Conservation (phyloP, 1,140 invertebrate genomes). For the Akabosia matsudoensis region DNA sequence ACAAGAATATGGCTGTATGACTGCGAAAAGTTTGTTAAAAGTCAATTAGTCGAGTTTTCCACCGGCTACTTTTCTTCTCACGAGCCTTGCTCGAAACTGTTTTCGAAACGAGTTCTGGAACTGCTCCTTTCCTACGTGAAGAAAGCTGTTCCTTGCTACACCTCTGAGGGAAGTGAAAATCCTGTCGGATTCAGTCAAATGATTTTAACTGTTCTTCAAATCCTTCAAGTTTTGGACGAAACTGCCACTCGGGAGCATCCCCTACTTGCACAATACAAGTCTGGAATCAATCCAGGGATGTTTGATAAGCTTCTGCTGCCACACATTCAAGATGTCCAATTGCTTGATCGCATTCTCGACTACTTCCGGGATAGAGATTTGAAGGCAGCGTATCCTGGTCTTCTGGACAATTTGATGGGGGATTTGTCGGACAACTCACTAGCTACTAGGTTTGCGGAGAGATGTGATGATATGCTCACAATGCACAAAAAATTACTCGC, state of each 20-base stretch:
- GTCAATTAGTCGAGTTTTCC: not conserved
- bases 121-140: not conserved
- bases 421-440: not conserved
- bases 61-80: not conserved
- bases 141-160: not conserved
- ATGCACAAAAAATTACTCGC: not conserved
- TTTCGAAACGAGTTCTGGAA: not conserved
- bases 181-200: not conserved
- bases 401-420: not conserved
- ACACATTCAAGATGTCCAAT: not conserved
- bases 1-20: not conserved
- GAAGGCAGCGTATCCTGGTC: not conserved
- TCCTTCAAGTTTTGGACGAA: not conserved
- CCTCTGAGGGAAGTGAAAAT: not conserved
- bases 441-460: not conserved
- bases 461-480: not conserved
- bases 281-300: not conserved
- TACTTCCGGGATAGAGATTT: not conserved
- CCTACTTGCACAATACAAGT: not conserved
- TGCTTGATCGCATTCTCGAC: not conserved
- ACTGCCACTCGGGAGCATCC: not conserved
- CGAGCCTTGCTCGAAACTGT: not conserved
- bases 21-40: not conserved
- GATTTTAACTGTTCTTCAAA: not conserved
- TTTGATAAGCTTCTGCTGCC: constrained; percentile 19